These are phyloP conservation scores for Harpagoxenus sublaevis DNA, from an alignment of 2,888 invertebrate genomes.

Conservation along the genomic window DNA sequence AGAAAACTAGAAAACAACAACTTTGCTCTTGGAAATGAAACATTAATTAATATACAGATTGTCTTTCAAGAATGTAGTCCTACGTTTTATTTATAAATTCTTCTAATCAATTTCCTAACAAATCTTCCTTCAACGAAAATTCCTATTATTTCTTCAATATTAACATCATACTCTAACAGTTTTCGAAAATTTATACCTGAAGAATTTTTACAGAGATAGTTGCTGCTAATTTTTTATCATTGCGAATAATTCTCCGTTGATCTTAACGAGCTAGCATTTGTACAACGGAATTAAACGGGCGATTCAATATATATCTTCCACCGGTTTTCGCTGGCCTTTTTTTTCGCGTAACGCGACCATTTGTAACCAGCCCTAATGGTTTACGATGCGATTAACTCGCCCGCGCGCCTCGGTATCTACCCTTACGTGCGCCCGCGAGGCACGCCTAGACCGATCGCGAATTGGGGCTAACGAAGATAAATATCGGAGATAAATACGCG, in stretches of 20 bases:
- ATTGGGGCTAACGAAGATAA: conserved; percentile 56
- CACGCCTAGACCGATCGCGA: conserved; percentile 20
- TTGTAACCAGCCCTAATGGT: conserved; percentile 43
- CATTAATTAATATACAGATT: not conserved
- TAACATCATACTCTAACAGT: not conserved
- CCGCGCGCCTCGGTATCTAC: conserved; percentile 17
- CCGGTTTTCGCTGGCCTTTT: conserved; percentile 18
- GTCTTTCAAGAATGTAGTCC: not conserved
- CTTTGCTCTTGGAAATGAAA: not conserved
- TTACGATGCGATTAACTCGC: conserved; percentile 48
- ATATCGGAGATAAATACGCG: conserved; percentile 29
- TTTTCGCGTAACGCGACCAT: conserved; percentile 23
- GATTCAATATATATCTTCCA: not conserved
- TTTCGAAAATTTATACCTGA: not conserved
- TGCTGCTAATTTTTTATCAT: not conserved
- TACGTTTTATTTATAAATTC: not conserved
- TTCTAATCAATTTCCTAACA: not conserved
- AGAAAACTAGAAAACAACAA: not conserved
- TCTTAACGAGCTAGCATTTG: not conserved
- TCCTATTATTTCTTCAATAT: not conserved
- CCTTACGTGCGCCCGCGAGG: conserved; percentile 32
- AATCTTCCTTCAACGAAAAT: not conserved
- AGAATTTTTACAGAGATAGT: not conserved
- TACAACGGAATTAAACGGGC: conserved; percentile 15
- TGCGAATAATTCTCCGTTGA: not conserved